Evolutionary conservation across 2,888 invertebrate genomes (phyloP), one percentile per base, ranked within the genome.

Genomic region (Dorcus hopei): DNA sequence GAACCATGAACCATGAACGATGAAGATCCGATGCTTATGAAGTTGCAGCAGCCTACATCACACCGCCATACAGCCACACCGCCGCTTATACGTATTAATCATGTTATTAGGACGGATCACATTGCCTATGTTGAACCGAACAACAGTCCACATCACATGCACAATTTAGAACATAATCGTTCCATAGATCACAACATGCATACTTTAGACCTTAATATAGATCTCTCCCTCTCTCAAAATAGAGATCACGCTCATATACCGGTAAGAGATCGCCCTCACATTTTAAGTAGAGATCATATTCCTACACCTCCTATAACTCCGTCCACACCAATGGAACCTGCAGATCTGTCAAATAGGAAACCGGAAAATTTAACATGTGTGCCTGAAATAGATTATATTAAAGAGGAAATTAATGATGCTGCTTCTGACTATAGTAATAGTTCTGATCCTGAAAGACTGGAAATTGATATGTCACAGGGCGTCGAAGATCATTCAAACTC

Each of bases 401-500:
- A 77, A 55, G 76, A 77, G 55, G 77, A 76, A 61, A 65, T 69
- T 45, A 70, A 72, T 62, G 73, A 74, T 67, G 72, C 71, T 42
- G 69, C 70, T 38, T 77, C 77, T 1, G 74, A 85, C 64, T 87
- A 85, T 74, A 88, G 88, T 74, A 87, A 86, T 72, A 87, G 87
- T 65, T 89, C 90, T 0, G 90, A 91, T 79, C 88, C 88, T 2
- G 89, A 88, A 67, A 80, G 89, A 68, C 78, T 90, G 68, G 89
- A 89, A 71, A 88, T 89, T 77, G 89, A 89, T 75, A 86, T 87
- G 75, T 80, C 80, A 39, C 80, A 80, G 70, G 80, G 73, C 38
- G 65, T 65, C n/a, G 79, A 79, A 61, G 78, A 79, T 38, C 73
- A 75, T 52, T 77, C 76, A 33, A 76, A 77, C 52, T 77, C 78